phyloP scores from a whole-genome alignment of 1,140 invertebrate genomes.

The Drosophila littoralis region DNA sequence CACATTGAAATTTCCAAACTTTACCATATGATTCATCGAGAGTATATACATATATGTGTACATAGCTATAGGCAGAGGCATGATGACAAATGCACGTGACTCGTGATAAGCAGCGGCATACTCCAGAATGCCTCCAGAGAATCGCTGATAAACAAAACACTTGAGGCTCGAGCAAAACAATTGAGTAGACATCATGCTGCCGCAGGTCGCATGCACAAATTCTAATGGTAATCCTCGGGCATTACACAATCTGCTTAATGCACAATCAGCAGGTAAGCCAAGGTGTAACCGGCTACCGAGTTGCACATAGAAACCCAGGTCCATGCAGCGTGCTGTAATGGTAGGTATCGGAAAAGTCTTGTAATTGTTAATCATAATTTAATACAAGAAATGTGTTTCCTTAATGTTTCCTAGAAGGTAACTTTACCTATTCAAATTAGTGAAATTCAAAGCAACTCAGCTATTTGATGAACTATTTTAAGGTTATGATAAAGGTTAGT shows the following conservation, averaged over 20 bases:
- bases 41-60: not conserved
- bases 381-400: no score
- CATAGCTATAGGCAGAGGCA: conserved; percentile 8
- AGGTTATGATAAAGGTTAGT: no score
- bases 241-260: conserved; percentile 26
- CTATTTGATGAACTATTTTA: no score
- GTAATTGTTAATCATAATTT: no score
- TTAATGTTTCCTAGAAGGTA: no score
- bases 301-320: no score
- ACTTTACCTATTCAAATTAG: no score
- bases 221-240: conserved; percentile 50
- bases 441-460: no score
- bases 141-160: conserved; percentile 68
- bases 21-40: conserved; percentile 23
- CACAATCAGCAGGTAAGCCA: conserved; percentile 7
- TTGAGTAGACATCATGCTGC: conserved; percentile 54
- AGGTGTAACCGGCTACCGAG: not conserved
- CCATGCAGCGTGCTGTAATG: no score
- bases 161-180: conserved; percentile 47
- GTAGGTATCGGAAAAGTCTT: no score
- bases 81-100: conserved; percentile 64
- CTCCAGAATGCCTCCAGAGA: conserved; percentile 29
- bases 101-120: conserved; percentile 47
- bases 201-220: conserved; percentile 1
- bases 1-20: conserved; percentile 3